Conservation (phyloP, 1,140 invertebrate species). For the Drosophila serrata region DNA sequence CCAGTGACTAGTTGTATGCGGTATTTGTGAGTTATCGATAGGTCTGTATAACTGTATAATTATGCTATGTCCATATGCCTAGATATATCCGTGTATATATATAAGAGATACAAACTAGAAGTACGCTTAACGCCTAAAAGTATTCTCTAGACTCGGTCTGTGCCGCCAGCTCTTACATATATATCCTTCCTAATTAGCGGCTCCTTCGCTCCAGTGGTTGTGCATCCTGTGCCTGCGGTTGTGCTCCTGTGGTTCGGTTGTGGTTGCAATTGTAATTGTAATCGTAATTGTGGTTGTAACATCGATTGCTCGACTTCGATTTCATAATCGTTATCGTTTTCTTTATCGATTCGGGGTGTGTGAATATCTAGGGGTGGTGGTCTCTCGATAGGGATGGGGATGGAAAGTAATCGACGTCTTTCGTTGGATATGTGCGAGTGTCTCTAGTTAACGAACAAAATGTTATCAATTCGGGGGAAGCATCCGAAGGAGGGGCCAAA, state of each 20-base stretch:
- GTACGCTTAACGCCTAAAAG: slow-evolving; percentile 54
- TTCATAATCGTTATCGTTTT: not conserved
- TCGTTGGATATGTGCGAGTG: slow-evolving; percentile 54
- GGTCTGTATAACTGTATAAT: slow-evolving; percentile 60
- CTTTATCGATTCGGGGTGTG: not conserved
- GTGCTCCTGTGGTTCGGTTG: slow-evolving; percentile 36
- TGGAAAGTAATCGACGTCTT: slow-evolving; percentile 56
- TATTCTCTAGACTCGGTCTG: slow-evolving; percentile 47
- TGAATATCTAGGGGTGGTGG: slow-evolving; percentile 45
- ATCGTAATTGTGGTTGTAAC: slow-evolving; percentile 40
- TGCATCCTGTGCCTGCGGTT: slow-evolving; percentile 40
- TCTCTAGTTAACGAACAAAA: slow-evolving; percentile 42
- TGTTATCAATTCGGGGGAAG: slow-evolving; percentile 26
- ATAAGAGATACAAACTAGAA: slow-evolving; percentile 56
- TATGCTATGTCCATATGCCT: slow-evolving; percentile 60
- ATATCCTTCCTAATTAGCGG: slow-evolving; percentile 14
- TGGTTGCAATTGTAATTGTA: slow-evolving; percentile 51
- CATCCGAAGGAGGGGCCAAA: slow-evolving; percentile 7
- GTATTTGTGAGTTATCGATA: slow-evolving; percentile 40
- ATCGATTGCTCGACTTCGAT: slow-evolving; percentile 19
- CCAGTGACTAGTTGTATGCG: slow-evolving; percentile 51
- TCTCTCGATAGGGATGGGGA: slow-evolving; percentile 46
- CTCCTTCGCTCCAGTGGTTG: slow-evolving; percentile 47
- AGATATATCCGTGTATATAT: slow-evolving; percentile 56
- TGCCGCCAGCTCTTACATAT: slow-evolving; percentile 31